Evolutionary conservation across 2,113 vertebrate genomes (phyloP).

Genomic region (Triplophysa dalaica): DNA sequence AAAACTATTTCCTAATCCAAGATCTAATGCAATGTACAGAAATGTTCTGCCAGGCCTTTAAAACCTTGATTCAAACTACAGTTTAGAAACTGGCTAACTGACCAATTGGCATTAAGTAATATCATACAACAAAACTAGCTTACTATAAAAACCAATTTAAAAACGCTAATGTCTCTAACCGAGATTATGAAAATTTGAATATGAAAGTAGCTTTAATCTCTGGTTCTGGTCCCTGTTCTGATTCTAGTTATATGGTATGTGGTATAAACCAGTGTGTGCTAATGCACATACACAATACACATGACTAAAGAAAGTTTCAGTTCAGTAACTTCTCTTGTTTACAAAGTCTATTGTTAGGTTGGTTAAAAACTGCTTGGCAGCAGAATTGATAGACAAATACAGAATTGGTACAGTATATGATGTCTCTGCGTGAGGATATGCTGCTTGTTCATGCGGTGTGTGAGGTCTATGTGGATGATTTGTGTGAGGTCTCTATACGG

Average conservation of each 20-base stretch:
- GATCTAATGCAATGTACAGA: background rate
- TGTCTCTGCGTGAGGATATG: too few species aligned
- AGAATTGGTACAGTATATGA: too few species aligned
- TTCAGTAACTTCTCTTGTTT: constrained; percentile 6
- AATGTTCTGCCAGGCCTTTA: background rate
- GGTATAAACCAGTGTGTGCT: background rate
- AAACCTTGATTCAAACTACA: background rate
- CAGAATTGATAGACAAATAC: background rate
- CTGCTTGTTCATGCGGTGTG: background rate
- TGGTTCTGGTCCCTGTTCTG: background rate
- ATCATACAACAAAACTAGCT: background rate
- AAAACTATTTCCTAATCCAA: background rate
- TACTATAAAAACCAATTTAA: background rate
- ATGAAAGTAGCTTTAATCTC: background rate
- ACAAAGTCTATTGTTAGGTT: background rate
- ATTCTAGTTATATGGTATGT: background rate
- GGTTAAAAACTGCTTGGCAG: background rate
- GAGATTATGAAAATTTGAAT: background rate
- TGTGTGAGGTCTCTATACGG: constrained; percentile 48
- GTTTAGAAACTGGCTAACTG: background rate
- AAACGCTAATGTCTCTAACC: background rate
- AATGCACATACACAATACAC: background rate
- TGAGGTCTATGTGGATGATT: constrained; percentile 38
- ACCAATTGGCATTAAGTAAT: background rate
- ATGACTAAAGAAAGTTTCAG: background rate